Conservation (phyloP, 2,113 vertebrate genomes). For the Heterocephalus glaber region DNA sequence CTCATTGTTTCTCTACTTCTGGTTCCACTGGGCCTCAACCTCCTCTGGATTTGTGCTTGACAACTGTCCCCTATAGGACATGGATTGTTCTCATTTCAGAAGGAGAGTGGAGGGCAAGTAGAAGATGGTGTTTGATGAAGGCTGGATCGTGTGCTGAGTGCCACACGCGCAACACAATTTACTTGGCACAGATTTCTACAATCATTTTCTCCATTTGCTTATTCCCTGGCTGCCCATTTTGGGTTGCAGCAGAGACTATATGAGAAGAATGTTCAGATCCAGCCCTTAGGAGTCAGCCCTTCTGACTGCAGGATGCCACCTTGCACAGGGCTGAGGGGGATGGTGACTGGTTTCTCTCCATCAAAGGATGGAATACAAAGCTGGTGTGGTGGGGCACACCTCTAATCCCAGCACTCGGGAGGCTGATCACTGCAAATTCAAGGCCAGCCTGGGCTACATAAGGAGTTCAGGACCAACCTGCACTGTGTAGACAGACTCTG, state of each 20-base stretch:
- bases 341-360: accelerated
- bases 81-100: not conserved
- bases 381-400: not conserved
- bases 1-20: not conserved
- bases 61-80: not conserved
- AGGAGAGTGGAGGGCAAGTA: not conserved
- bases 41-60: not conserved
- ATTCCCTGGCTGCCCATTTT: not conserved
- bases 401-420: not conserved
- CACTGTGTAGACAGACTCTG: not conserved
- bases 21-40: not conserved
- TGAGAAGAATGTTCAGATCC: not conserved
- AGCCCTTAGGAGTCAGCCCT: not conserved
- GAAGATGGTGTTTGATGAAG: not conserved
- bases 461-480: not conserved
- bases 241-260: not conserved
- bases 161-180: accelerated
- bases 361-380: accelerated
- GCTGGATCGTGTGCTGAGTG: accelerated
- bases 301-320: accelerated
- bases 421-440: not conserved
- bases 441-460: no score
- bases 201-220: accelerated
- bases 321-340: not conserved
- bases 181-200: accelerated